Evolutionary conservation across 2,113 vertebrate species (phyloP).

Genomic region (Halcyon malimbica): DNA sequence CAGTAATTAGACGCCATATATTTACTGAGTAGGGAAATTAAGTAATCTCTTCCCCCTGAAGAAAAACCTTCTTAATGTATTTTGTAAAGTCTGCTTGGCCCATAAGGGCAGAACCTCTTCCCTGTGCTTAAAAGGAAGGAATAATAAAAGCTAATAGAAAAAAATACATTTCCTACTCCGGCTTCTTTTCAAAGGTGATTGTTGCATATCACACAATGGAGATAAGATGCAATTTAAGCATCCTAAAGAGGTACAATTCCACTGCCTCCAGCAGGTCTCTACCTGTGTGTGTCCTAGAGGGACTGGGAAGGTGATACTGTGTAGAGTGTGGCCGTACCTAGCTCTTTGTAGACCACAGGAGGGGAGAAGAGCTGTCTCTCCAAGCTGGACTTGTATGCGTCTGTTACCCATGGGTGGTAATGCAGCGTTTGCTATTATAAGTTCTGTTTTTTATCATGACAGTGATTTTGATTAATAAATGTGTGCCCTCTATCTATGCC

Average conservation of each 20-base stretch:
- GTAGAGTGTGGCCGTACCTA: background rate
- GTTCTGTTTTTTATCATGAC: background rate
- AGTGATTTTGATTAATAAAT: conserved; percentile 1
- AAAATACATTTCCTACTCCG: background rate
- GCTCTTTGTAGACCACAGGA: background rate
- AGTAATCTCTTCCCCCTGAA: background rate
- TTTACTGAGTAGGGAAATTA: background rate
- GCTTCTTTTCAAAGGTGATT: background rate
- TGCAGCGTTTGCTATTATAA: background rate
- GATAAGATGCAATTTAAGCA: background rate
- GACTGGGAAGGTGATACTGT: background rate
- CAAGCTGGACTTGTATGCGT: background rate
- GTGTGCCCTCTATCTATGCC: background rate
- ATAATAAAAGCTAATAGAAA: background rate
- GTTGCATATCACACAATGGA: background rate
- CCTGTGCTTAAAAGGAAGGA: background rate
- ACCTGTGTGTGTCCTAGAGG: background rate
- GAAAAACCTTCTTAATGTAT: background rate
- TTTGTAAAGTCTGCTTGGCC: background rate
- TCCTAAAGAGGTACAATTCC: background rate
- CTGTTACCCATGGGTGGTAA: background rate
- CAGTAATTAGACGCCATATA: background rate
- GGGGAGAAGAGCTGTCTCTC: background rate
- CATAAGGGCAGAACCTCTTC: background rate
- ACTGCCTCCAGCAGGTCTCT: background rate